These are phyloP conservation scores for Metallyticus violacea DNA, from an alignment of 2,888 invertebrate species.

Conservation along the genomic window DNA sequence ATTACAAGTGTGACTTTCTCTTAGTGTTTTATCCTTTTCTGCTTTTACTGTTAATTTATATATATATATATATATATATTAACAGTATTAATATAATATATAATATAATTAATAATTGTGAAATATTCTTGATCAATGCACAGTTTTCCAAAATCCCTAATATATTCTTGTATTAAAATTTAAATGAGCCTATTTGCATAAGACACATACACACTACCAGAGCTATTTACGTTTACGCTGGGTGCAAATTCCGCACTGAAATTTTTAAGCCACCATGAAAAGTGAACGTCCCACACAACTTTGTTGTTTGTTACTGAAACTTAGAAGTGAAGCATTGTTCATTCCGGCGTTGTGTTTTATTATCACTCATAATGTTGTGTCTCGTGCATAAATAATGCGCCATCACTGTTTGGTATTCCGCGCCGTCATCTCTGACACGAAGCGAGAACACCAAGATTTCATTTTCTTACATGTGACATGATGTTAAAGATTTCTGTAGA, in stretches of 20 bases:
- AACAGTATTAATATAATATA: no score
- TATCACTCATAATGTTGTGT: neutral
- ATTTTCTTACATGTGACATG: neutral
- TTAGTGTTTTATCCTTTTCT: no score
- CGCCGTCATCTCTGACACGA: no score
- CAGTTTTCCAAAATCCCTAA: no score
- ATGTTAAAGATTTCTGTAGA: neutral
- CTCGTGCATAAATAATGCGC: neutral
- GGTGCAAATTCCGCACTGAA: neutral
- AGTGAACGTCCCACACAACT: neutral
- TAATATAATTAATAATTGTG: no score
- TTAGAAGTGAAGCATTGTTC: neutral
- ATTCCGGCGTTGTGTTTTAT: neutral
- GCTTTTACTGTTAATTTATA: no score
- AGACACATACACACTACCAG: no score
- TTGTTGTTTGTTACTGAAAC: neutral
- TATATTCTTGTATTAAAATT: no score
- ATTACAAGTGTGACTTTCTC: no score
- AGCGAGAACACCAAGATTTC: neutral
- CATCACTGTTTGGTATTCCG: neutral
- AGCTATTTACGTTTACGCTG: neutral
- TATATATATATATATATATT: no score
- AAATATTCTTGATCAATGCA: no score
- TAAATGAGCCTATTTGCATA: no score
- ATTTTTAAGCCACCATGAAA: neutral